Conservation (phyloP, 2,113 vertebrate species). For the Perca fluviatilis region DNA sequence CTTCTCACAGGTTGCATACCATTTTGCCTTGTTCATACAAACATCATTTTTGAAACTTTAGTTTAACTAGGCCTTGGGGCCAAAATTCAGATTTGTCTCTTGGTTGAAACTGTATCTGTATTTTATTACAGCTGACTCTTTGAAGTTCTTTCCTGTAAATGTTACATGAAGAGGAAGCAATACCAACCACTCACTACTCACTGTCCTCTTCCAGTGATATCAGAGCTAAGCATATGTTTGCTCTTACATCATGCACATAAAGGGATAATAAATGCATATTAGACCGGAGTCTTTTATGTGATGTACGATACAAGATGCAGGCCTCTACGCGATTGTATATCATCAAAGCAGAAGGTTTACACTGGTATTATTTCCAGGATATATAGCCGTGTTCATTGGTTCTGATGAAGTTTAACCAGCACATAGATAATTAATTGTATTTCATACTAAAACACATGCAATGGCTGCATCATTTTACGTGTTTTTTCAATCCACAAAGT, state of each 20-base stretch:
- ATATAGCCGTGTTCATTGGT: conserved; percentile 4
- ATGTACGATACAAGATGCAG: conserved; percentile 28
- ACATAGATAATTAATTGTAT: background rate
- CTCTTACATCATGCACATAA: conserved; percentile 28
- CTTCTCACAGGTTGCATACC: conserved; percentile 26
- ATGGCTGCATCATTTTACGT: background rate
- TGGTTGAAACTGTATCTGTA: conserved; percentile 44
- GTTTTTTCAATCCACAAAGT: background rate
- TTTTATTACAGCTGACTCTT: conserved; percentile 41
- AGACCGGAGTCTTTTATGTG: conserved; percentile 43
- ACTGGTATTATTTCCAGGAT: conserved; percentile 25
- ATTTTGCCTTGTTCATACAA: conserved; percentile 27
- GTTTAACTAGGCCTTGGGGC: conserved; percentile 30
- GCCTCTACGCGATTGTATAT: conserved; percentile 31
- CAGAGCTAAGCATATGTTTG: conserved; percentile 31
- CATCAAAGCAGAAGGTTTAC: conserved; percentile 48
- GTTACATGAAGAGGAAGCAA: conserved; percentile 13
- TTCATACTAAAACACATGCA: conserved; percentile 18
- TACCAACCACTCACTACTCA: conserved; percentile 10
- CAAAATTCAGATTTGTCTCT: conserved; percentile 40
- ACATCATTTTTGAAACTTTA: conserved; percentile 29
- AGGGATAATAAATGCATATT: conserved; percentile 44
- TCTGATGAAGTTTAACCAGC: conserved; percentile 22
- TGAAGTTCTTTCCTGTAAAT: conserved; percentile 27
- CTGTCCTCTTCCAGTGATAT: conserved; percentile 31